These are phyloP conservation scores for Leptura quadrifasciata DNA, from an alignment of 2,888 invertebrate species.

Conservation along the genomic window DNA sequence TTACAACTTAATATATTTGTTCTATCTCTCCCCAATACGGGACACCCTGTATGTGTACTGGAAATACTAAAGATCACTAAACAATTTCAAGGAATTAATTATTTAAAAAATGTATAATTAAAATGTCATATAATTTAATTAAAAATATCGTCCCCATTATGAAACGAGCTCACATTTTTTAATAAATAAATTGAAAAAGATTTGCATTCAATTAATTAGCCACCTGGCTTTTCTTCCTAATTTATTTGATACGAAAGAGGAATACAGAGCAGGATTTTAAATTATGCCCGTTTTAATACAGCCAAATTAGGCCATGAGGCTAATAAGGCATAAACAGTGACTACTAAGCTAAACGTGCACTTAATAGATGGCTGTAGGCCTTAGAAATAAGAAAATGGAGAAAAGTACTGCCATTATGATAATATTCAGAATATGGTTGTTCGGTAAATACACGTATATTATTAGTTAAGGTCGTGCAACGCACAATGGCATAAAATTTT, in stretches of 20 bases:
- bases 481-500: background rate
- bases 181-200: background rate
- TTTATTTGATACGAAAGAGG: background rate
- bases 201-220: background rate
- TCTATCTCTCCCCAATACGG: too few relatives aligned
- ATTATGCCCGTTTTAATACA: background rate
- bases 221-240: background rate
- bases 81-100: too few relatives aligned
- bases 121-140: too few relatives aligned
- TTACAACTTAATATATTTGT: too few relatives aligned
- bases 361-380: slow-evolving; percentile 1
- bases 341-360: background rate
- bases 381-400: background rate
- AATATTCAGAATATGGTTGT: background rate
- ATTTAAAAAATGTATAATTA: too few relatives aligned
- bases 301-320: background rate
- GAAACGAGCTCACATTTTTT: background rate
- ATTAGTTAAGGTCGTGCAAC: too few relatives aligned
- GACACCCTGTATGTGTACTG: too few relatives aligned
- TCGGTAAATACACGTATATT: background rate
- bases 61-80: too few relatives aligned
- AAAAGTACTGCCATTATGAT: slow-evolving; percentile 8
- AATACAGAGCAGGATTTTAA: background rate
- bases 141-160: background rate
- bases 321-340: slow-evolving; percentile 24